Base-by-base conservation (phyloP, 2,797 vertebrate species). In the Helostoma temminkii region DNA sequence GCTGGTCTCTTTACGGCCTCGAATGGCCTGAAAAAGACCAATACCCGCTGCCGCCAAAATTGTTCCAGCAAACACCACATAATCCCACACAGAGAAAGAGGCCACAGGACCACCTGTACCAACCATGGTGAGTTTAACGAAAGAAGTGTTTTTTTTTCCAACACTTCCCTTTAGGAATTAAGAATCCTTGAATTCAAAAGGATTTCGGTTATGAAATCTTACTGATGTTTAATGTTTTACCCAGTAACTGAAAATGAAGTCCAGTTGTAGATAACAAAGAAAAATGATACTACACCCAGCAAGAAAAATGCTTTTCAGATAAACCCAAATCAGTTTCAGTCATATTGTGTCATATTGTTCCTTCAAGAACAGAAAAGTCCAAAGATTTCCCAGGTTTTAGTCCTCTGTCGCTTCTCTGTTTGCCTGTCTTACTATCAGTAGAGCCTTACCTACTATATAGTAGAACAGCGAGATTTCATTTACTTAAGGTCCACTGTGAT, bases 61-160 rank as follows among this genome's bases (percentile, higher is more conserved):
- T 4, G 73, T 87, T n/a, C 66, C 92, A 6, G 76, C 90, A 50
- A 95, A 95, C 61, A 95, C 94, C n/a, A 95, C 93, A 88, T 95
- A 95, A 71, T 95, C 95, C 95, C 94, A 95, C 41, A 92, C 91
- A 2, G 93, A 91, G 87, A 95, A 95, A 0, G 80, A 67, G 26
- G 89, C 73, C 50, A 94, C 93, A 0, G 78, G 78, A 10, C 94
- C 93, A 52, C 93, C 93, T 25, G 78, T 74, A 8, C 91, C 93
- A 21, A 30, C 59, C 94, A 95, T 95, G 60, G 58, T 89, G 64
- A 11, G 28, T 55, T 74, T 48, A 52, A 39, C 10, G 37, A 30
- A 49, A n/a, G 25, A 1, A 48, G 34, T 12, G 36, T 66, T 37
- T 43, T 55, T 47, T 36, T 9, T 19, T 9, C n/a, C 3, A 9